Evolutionary conservation across 2,113 vertebrate species (phyloP).

Genomic region (Lichenostomus cassidix): DNA sequence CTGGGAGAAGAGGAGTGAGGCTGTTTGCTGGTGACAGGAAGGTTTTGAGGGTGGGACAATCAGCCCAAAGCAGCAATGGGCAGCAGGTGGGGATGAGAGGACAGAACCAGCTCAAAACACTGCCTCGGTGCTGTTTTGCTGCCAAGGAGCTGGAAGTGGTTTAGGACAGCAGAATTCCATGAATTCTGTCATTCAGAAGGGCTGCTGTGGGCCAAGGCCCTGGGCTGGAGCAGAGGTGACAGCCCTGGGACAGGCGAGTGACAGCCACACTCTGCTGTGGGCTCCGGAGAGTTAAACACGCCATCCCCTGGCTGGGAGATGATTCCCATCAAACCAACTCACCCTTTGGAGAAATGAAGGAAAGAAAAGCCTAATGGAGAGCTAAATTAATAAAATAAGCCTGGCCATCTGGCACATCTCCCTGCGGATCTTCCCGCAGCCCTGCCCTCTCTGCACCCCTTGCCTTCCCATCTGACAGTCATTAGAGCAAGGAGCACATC

Average conservation of each 20-base stretch:
- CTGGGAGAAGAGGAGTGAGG: neutral
- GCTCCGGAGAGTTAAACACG: neutral
- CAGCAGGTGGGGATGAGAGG: rapidly evolving
- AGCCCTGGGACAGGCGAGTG: rapidly evolving
- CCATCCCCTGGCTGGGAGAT: neutral
- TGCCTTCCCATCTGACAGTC: slow-evolving; percentile 45
- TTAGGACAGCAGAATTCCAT: neutral
- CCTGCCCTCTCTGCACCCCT: neutral
- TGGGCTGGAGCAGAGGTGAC: rapidly evolving
- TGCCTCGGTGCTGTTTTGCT: rapidly evolving
- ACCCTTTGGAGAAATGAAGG: slow-evolving; percentile 24
- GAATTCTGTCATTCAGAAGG: neutral
- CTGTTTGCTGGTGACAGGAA: neutral
- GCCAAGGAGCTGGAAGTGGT: neutral
- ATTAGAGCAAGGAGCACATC: neutral
- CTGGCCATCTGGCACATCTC: slow-evolving; percentile 57
- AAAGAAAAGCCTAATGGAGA: slow-evolving; percentile 17
- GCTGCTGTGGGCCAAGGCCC: neutral
- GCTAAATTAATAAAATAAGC: slow-evolving; percentile 62
- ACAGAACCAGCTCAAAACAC: rapidly evolving
- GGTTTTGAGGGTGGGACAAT: neutral
- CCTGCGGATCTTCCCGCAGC: slow-evolving; percentile 25
- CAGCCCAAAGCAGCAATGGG: rapidly evolving
- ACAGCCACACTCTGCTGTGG: rapidly evolving
- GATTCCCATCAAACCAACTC: neutral